phyloP scores from a whole-genome alignment of 2,797 vertebrate genomes.

The Acomys russatus region DNA sequence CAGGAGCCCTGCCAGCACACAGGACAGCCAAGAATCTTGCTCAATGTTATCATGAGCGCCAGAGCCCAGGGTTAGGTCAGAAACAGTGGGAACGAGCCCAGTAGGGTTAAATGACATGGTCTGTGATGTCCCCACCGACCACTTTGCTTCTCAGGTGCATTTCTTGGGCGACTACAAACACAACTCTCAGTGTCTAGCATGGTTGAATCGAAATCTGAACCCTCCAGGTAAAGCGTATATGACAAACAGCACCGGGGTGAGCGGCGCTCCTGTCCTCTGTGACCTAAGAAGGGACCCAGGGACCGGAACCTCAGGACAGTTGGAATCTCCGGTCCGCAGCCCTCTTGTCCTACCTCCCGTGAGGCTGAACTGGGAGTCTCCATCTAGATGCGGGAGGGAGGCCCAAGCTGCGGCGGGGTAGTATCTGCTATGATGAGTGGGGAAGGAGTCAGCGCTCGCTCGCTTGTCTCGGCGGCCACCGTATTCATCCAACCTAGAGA shows the following conservation, averaged over 20 bases:
- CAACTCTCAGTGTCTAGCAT: background rate
- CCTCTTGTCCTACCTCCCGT: background rate
- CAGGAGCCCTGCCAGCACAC: background rate
- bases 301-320: background rate
- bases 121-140: background rate
- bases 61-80: background rate
- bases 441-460: background rate
- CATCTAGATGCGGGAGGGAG: background rate
- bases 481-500: background rate
- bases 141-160: background rate
- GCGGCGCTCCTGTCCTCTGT: background rate
- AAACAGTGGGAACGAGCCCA: background rate
- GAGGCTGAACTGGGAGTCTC: background rate
- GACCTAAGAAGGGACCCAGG: background rate
- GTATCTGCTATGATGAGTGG: background rate
- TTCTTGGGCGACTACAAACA: fast-evolving
- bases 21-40: background rate
- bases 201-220: background rate
- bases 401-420: background rate
- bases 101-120: background rate
- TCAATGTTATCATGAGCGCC: background rate
- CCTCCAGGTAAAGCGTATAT: background rate
- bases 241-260: background rate
- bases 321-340: background rate
- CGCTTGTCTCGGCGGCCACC: background rate